phyloP scores from a whole-genome alignment of 2,113 vertebrate genomes.

The Hucho hucho region DNA sequence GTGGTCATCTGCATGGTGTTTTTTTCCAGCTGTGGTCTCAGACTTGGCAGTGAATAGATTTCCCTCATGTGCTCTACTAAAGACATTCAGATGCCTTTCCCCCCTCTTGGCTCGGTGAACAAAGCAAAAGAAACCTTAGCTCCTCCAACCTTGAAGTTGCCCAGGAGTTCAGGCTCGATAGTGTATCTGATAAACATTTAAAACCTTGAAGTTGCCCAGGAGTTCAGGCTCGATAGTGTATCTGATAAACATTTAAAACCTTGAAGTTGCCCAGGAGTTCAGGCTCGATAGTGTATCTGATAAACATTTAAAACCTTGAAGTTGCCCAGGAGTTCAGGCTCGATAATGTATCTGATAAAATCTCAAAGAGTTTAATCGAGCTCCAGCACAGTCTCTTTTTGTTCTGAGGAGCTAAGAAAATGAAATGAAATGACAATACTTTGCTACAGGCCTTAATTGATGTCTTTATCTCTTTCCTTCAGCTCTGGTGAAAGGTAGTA shows the following conservation, averaged over 20 bases:
- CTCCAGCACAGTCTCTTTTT: conserved; percentile 25
- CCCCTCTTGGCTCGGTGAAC: conserved; percentile 57
- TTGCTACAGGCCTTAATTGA: conserved; percentile 48
- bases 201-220: not conserved
- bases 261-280: no score
- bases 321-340: no score
- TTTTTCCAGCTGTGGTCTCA: conserved; percentile 29
- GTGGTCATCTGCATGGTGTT: not conserved
- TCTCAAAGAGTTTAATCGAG: conserved; percentile 5
- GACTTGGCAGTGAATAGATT: conserved; percentile 16
- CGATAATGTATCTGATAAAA: no score
- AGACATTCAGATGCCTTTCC: conserved; percentile 44
- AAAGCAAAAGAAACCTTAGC: conserved; percentile 59
- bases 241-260: no score
- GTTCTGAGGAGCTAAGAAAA: conserved; percentile 35
- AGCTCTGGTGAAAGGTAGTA: conserved; percentile 26
- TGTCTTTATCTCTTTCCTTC: conserved; percentile 54
- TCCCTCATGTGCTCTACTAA: conserved; percentile 35
- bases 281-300: no score
- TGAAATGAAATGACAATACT: conserved; percentile 58
- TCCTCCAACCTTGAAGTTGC: conserved; percentile 34
- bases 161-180: conserved; percentile 32
- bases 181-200: conserved; percentile 52
- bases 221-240: no score
- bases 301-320: no score